Conservation (phyloP, 2,888 invertebrate genomes). For the Dermolepida albohirtum region DNA sequence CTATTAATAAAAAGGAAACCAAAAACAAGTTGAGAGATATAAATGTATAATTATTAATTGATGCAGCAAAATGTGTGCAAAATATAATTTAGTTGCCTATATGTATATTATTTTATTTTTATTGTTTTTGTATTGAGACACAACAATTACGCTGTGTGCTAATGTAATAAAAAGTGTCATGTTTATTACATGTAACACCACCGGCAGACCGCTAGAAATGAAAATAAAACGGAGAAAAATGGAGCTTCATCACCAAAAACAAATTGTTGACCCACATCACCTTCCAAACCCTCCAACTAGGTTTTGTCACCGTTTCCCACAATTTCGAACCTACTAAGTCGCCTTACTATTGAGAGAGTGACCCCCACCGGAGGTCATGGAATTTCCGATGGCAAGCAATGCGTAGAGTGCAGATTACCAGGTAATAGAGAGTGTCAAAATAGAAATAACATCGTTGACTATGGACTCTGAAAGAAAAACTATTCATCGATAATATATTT, state of each 20-base stretch:
- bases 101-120: no score
- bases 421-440: slow-evolving; percentile 57
- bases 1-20: no score
- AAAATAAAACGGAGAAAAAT: slow-evolving; percentile 54
- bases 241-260: slow-evolving; percentile 43
- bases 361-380: slow-evolving; percentile 58
- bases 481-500: no score
- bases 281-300: slow-evolving; percentile 50
- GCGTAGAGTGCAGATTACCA: slow-evolving; percentile 66
- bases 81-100: no score
- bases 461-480: background rate
- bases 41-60: no score
- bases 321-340: slow-evolving; percentile 68
- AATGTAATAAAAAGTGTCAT: background rate
- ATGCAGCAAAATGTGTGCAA: no score
- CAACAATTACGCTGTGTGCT: no score
- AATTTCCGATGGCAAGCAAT: slow-evolving; percentile 62
- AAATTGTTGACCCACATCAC: slow-evolving; percentile 50
- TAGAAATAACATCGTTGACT: no score
- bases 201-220: slow-evolving; percentile 65
- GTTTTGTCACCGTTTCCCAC: slow-evolving; percentile 54
- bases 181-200: slow-evolving; percentile 63
- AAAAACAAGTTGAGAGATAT: no score
- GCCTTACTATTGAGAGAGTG: slow-evolving; percentile 68
- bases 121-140: no score